These are phyloP conservation scores for Nesoenas mayeri DNA, from an alignment of 2,113 vertebrate genomes.

Conservation along the genomic window DNA sequence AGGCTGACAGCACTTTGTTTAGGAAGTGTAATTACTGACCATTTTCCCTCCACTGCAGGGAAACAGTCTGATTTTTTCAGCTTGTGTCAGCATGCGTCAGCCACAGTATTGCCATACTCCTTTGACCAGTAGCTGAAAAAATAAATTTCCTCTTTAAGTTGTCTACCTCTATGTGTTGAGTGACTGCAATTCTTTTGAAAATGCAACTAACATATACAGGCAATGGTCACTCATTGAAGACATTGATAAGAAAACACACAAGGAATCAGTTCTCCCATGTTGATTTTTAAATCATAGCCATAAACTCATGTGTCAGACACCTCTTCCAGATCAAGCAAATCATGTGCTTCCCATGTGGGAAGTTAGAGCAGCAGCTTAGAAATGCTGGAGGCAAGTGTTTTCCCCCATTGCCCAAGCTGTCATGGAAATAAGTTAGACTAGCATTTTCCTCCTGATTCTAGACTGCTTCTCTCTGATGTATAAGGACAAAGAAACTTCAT, in stretches of 20 bases:
- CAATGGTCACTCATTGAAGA: background rate
- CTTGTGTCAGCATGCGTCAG: background rate
- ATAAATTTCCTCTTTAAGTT: background rate
- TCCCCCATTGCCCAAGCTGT: background rate
- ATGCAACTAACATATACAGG: background rate
- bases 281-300: background rate
- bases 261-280: background rate
- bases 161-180: background rate
- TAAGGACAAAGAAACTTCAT: background rate
- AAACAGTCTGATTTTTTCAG: background rate
- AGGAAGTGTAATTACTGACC: background rate
- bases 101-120: background rate
- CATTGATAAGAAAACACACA: background rate
- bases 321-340: background rate
- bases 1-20: background rate
- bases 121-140: background rate
- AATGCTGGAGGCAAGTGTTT: rapidly evolving
- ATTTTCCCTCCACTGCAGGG: background rate
- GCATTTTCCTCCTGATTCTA: background rate
- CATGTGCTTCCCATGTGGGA: rapidly evolving
- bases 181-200: background rate
- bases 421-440: background rate
- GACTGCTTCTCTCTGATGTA: background rate
- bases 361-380: background rate
- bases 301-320: background rate